phyloP scores from a whole-genome alignment of 2,797 vertebrate species.

The Merluccius polli region DNA sequence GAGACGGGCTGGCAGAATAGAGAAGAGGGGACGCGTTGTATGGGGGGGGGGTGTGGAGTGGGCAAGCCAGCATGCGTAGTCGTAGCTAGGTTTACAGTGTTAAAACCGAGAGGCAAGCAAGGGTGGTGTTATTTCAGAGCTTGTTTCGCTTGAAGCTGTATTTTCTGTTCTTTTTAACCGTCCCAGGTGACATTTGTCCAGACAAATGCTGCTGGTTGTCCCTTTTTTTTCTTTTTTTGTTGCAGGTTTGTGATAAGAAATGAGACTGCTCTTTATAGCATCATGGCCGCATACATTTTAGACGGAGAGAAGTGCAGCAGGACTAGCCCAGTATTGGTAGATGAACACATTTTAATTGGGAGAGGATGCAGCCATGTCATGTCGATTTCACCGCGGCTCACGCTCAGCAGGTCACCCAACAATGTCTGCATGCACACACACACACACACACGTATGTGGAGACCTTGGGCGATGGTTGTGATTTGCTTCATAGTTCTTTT shows the following conservation, averaged over 20 bases:
- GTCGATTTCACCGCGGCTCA: neutral
- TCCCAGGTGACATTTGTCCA: neutral
- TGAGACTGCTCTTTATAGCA: neutral
- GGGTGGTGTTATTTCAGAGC: neutral
- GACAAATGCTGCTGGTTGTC: neutral
- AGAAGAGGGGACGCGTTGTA: conserved; percentile 1
- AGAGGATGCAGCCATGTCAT: neutral
- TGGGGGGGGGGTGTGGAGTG: neutral
- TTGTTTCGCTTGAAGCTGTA: neutral
- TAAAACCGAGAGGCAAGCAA: conserved; percentile 7
- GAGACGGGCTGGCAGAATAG: neutral
- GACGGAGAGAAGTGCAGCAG: neutral
- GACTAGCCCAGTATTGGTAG: neutral
- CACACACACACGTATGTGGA: neutral
- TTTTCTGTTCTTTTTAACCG: neutral
- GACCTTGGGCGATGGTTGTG: neutral
- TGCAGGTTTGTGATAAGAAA: neutral
- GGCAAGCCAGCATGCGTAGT: neutral
- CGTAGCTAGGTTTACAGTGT: conserved; percentile 22
- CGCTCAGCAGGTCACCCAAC: neutral
- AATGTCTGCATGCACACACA: neutral
- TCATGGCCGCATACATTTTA: neutral
- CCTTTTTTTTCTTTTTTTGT: neutral
- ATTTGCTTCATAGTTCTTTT: neutral
- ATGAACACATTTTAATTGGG: neutral